phyloP scores from a whole-genome alignment of 2,113 vertebrate species.

The Anseranas semipalmata region DNA sequence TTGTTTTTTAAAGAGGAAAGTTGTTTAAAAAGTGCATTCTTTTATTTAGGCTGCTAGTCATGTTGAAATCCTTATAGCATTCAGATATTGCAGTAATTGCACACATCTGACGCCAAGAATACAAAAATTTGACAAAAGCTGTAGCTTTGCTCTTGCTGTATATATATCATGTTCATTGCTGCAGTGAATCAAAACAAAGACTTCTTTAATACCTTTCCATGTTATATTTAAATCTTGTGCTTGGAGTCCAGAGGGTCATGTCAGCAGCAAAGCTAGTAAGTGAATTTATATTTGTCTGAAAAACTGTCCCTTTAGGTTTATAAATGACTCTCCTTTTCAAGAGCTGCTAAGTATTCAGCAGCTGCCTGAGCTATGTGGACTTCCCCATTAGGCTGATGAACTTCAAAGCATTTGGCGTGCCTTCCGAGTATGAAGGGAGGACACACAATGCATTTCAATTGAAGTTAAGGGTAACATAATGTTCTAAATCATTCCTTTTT shows the following conservation, averaged over 20 bases:
- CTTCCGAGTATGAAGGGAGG: conserved; percentile 44
- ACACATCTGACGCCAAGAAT: neutral
- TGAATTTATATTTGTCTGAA: neutral
- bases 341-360: conserved; percentile 47
- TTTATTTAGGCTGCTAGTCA: neutral
- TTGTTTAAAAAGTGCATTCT: neutral
- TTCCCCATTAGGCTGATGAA: conserved; percentile 58
- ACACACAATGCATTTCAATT: neutral
- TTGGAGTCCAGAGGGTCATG: neutral
- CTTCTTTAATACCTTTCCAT: neutral
- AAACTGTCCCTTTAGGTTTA: neutral
- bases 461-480: neutral
- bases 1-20: neutral
- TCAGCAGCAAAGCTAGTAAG: neutral
- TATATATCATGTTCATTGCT: neutral
- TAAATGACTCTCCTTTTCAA: neutral
- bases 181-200: neutral
- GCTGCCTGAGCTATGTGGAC: conserved; percentile 4
- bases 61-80: neutral
- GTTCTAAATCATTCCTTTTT: neutral
- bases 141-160: neutral
- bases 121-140: neutral
- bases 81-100: neutral
- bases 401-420: conserved; percentile 9
- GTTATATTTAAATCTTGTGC: neutral